A percentile compares a stretch with the other conserved stretches of the same genome.
These are phyloP conservation scores for Gadus macrocephalus DNA, from an alignment of 2,113 vertebrate genomes.

Conservation along the genomic window DNA sequence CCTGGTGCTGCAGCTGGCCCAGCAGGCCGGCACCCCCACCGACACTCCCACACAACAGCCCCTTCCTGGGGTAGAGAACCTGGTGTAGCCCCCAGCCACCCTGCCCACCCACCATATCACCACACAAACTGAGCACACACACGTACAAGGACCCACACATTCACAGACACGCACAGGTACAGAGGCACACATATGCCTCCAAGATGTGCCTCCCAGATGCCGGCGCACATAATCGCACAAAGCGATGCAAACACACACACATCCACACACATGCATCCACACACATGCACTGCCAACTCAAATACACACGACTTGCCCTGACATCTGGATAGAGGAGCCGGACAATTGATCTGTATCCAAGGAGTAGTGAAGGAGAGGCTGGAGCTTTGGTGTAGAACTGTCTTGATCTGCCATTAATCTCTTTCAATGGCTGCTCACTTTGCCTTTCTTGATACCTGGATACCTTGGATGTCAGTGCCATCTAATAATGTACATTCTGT, in stretches of 20 bases:
- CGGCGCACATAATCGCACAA: constrained; percentile 2
- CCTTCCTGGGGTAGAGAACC: constrained; percentile 87
- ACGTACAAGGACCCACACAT: constrained; percentile 21
- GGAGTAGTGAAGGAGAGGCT: constrained; percentile 14
- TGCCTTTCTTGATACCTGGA: constrained; percentile 40
- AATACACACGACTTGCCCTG: constrained; percentile 42
- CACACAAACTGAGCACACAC: constrained; percentile 6
- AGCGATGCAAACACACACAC: constrained; percentile 20
- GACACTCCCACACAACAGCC: constrained; percentile 79
- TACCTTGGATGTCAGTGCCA: neutral
- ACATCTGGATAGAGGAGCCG: constrained; percentile 36
- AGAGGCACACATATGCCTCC: constrained; percentile 34
- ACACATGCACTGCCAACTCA: constrained; percentile 27
- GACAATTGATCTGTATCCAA: no score
- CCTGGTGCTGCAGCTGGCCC: constrained; percentile 92
- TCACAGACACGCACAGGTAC: constrained; percentile 14
- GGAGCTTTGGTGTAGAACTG: constrained; percentile 38
- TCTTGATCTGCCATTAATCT: constrained; percentile 28
- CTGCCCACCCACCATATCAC: constrained; percentile 1
- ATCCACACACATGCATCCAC: constrained; percentile 7
- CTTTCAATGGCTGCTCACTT: constrained; percentile 13
- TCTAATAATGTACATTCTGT: constrained; percentile 15
- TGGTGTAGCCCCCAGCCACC: constrained; percentile 75
- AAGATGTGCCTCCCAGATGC: no score
- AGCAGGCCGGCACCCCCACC: constrained; percentile 81